Conservation (phyloP, 1,140 invertebrate genomes). For the Drosophila carrolli region DNA sequence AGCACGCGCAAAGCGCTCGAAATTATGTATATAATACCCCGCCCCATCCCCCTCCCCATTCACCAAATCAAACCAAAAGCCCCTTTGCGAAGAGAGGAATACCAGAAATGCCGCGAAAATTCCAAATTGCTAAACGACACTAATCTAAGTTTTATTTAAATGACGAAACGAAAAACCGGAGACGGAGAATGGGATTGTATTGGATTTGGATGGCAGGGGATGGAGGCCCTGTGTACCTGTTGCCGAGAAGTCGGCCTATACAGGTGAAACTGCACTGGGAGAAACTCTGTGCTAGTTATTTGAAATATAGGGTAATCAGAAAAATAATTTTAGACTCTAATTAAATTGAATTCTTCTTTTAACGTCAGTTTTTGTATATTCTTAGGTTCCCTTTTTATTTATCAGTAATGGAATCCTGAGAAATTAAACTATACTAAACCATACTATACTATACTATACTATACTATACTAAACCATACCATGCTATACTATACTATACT, state of each 20-base stretch:
- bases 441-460: no score
- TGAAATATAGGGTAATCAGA: no score
- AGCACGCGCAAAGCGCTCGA: conserved; percentile 44
- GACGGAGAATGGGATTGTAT: conserved; percentile 1
- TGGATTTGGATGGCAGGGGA: not conserved
- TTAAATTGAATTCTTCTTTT: no score
- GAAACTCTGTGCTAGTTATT: not conserved
- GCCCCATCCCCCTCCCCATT: not conserved
- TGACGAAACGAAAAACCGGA: conserved; percentile 39
- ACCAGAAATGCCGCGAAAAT: conserved; percentile 54
- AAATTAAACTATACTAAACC: no score
- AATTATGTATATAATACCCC: conserved; percentile 8
- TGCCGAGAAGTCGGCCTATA: conserved; percentile 29
- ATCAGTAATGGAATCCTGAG: no score
- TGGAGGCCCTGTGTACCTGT: conserved; percentile 38
- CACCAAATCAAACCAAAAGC: not conserved
- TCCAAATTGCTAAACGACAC: conserved; percentile 80
- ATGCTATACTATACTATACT: no score
- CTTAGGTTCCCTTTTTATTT: no score
- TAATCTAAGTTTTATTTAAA: conserved; percentile 82
- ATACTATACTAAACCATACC: no score
- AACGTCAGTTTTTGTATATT: no score
- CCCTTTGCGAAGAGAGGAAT: conserved; percentile 8
- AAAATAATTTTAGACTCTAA: no score
- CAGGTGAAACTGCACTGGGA: conserved; percentile 12